Evolutionary conservation across 1,140 invertebrate genomes (phyloP).

Genomic region (Cepaea nemoralis): DNA sequence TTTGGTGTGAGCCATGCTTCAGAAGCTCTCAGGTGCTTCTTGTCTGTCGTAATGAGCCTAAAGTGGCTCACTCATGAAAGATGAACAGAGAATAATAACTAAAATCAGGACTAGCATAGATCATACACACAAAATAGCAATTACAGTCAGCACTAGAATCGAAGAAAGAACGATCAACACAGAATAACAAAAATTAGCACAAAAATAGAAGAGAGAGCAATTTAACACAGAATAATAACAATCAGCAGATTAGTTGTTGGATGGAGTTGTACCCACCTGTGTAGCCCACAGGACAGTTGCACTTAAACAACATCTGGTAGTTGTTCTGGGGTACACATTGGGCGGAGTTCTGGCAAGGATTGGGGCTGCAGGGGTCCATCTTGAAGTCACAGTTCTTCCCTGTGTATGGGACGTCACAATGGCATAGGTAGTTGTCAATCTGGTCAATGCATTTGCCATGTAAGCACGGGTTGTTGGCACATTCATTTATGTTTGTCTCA

Average conservation of each 20-base stretch:
- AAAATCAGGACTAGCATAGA: no score
- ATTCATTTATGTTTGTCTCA: conserved; percentile 89
- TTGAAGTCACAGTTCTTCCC: conserved; percentile 66
- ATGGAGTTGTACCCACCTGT: conserved; percentile 45
- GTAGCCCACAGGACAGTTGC: conserved; percentile 69
- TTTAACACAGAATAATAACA: not conserved
- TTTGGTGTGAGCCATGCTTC: no score
- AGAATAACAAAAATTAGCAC: not conserved
- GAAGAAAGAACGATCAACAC: no score
- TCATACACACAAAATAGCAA: no score
- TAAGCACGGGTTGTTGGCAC: conserved; percentile 89
- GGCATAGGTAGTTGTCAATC: conserved; percentile 63
- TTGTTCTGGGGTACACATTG: conserved; percentile 84
- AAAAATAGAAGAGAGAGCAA: not conserved
- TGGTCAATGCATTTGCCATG: conserved; percentile 90
- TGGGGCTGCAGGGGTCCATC: conserved; percentile 84
- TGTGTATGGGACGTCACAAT: conserved; percentile 75
- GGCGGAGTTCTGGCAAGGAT: conserved; percentile 88
- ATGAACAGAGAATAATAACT: no score
- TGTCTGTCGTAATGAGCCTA: no score
- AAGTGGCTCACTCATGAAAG: no score
- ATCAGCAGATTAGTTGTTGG: no score
- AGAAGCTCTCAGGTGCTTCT: no score
- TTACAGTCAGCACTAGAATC: no score
- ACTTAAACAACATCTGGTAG: conserved; percentile 73